Evolutionary conservation across 1,140 invertebrate species (phyloP), one percentile per base, ranked within the genome.

Genomic region (Epicauta chinensis): DNA sequence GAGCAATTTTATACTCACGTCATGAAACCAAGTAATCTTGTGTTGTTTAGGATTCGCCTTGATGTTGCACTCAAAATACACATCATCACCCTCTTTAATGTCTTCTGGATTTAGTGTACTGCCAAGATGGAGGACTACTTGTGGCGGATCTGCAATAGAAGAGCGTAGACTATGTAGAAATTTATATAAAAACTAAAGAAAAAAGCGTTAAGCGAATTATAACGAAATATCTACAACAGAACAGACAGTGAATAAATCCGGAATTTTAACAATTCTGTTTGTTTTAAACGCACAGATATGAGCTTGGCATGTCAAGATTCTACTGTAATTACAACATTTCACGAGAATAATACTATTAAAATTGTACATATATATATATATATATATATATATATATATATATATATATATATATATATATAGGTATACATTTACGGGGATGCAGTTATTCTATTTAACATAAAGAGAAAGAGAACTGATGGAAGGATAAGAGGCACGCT

Each of bases 21-120:
- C 86, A 65, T 90, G 87, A 61, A 83, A 86, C 91, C 91, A 93
- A 10, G 82, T 81, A 48, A 93, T 86, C 61, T 87, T 84, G 58
- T 86, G 82, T 69, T 87, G 84, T 63, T 82, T 81, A 6, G 90
- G 91, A 73, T 91, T 92, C 7, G 90, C 84, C 61, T 81, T 82
- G 51, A 93, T 89, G 67, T 86, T 84, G 70, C 90, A 93, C 66
- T 92, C 89, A 62, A 94, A 93, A 71, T 92, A 93, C n/a, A 93
- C 88, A 71, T 94, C 90, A 65, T 92, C 89, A 30, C 89, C 89
- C 73, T 92, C 89, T 67, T 91, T 91, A 66, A 93, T 93, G 66
- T 90, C 86, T 60, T 87, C 81, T 12, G 89, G 83, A 68, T 88
- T 90, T 43, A 93, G 74, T 11, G 87, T 92, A 55, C 84, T 87